Conservation (phyloP, 2,113 vertebrate genomes). For the Plectropomus leopardus region DNA sequence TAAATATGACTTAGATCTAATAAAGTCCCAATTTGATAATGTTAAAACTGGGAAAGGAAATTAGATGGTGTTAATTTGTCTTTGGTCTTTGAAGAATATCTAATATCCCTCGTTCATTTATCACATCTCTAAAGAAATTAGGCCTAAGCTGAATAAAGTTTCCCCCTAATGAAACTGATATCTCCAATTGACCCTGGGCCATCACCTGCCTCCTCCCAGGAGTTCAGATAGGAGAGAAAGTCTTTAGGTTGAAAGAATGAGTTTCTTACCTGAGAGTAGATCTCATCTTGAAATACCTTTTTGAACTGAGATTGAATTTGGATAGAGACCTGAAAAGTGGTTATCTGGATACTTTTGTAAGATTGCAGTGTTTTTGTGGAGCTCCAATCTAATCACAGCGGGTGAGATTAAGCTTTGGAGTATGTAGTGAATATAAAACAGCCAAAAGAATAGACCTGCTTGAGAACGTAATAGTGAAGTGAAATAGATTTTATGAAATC, state of each 20-base stretch:
- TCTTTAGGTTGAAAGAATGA: not conserved
- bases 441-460: constrained; percentile 24
- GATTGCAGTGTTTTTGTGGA: constrained; percentile 49
- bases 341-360: constrained; percentile 37
- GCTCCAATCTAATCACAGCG: constrained; percentile 25
- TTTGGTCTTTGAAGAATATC: constrained; percentile 19
- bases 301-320: constrained; percentile 40
- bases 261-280: constrained; percentile 22
- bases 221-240: constrained; percentile 10
- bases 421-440: constrained; percentile 54
- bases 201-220: not conserved
- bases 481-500: constrained; percentile 27
- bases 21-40: constrained; percentile 19
- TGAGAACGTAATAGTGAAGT: constrained; percentile 6
- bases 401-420: constrained; percentile 30
- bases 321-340: constrained; percentile 28
- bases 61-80: constrained; percentile 37
- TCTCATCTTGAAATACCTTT: constrained; percentile 35
- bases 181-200: constrained; percentile 17
- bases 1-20: constrained; percentile 32
- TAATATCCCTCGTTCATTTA: constrained; percentile 51
- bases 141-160: constrained; percentile 22
- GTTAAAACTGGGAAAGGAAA: constrained; percentile 35
- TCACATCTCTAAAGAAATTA: constrained; percentile 38
- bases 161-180: constrained; percentile 3